Evolutionary conservation across 2,113 vertebrate species (phyloP).

Genomic region (Thalassoma bifasciatum): DNA sequence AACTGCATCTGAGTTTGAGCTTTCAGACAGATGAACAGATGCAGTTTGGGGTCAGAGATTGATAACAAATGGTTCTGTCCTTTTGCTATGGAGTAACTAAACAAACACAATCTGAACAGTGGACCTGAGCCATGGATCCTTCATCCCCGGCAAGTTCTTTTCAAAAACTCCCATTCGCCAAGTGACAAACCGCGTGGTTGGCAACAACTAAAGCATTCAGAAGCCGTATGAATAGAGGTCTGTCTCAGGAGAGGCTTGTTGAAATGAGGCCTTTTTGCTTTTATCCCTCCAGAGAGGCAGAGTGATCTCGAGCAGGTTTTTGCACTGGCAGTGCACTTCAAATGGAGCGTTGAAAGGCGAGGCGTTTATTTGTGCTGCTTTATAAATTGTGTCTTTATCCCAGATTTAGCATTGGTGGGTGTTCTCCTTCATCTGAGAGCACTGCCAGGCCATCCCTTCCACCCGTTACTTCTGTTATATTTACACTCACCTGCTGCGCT

Average conservation of each 20-base stretch:
- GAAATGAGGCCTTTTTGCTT: conserved; percentile 68
- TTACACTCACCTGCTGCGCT: conserved; percentile 27
- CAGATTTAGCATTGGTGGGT: conserved; percentile 59
- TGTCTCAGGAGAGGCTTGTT: conserved; percentile 73
- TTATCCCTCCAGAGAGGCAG: conserved; percentile 60
- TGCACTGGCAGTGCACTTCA: conserved; percentile 60
- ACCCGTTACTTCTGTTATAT: conserved; percentile 12
- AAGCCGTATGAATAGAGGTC: conserved; percentile 70
- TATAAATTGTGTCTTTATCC: conserved; percentile 52
- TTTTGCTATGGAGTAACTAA: conserved; percentile 47
- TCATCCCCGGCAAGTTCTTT: conserved; percentile 46
- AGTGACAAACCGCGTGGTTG: conserved; percentile 74
- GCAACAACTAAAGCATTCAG: conserved; percentile 73
- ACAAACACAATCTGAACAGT: conserved; percentile 50
- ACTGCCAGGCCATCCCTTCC: background rate
- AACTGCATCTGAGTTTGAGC: conserved; percentile 56
- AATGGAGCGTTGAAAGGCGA: conserved; percentile 69
- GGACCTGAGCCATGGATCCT: conserved; percentile 59
- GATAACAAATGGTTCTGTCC: conserved; percentile 37
- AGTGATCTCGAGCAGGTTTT: conserved; percentile 70
- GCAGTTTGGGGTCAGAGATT: conserved; percentile 35
- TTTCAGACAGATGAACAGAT: conserved; percentile 51
- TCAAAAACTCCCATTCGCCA: conserved; percentile 56
- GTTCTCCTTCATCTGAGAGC: conserved; percentile 35
- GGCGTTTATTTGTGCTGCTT: conserved; percentile 59